Percentiles rank a stretch among this genome's conserved stretches.
Conservation (phyloP, 2,113 vertebrate genomes). For the Zapornia atra region DNA sequence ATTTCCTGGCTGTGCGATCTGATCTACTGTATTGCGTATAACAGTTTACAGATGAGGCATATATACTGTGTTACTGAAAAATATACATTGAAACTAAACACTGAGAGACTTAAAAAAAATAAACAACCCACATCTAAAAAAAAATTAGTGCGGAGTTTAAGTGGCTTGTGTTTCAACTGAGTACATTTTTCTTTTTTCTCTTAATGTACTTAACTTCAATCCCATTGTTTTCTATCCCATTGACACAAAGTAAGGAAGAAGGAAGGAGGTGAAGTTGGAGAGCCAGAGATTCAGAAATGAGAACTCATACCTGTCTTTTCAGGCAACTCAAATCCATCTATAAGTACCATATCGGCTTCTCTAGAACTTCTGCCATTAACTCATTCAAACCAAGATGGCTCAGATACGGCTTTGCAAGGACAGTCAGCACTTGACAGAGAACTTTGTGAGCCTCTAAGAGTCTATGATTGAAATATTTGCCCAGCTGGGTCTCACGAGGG, state of each 20-base stretch:
- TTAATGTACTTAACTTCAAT: neutral
- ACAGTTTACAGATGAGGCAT: neutral
- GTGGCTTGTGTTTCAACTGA: neutral
- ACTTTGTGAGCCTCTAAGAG: neutral
- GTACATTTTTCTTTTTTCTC: neutral
- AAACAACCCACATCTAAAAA: neutral
- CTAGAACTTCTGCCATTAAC: neutral
- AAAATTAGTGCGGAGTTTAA: neutral
- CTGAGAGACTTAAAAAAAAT: neutral
- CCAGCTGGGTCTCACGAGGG: neutral
- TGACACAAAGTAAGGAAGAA: neutral
- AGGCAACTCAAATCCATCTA: neutral
- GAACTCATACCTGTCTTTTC: neutral
- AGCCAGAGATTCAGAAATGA: neutral
- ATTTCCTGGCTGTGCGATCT: neutral
- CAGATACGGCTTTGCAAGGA: neutral
- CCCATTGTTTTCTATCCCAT: neutral
- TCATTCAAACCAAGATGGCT: neutral
- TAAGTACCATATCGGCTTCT: neutral
- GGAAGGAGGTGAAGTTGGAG: rapidly evolving
- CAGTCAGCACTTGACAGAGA: neutral
- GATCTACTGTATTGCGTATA: neutral
- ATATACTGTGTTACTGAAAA: neutral
- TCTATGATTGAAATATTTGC: neutral
- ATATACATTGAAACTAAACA: neutral